Base-by-base conservation (phyloP, 2,888 invertebrate species). In the Polia nebulosa region DNA sequence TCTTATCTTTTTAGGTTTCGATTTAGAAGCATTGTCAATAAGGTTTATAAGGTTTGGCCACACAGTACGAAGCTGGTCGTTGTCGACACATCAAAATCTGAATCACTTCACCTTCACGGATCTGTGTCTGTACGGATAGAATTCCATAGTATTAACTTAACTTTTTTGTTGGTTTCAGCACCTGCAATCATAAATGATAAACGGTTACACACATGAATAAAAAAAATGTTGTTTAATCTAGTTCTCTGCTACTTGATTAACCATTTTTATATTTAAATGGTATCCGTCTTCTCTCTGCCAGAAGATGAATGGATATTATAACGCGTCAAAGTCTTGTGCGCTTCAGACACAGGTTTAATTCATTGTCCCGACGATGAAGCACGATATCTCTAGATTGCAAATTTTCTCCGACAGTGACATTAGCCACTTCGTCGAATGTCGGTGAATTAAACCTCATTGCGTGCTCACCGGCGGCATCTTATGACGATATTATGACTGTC, bases 401-500 rank as follows among this genome's bases (percentile, higher is more conserved):
- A 59, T 85, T 70, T 41, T 85, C 80, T 56, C 83, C 53, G 1
- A 55, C 53, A 34, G 22, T 1, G 53, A 55, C 53, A 55, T 39
- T 3, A 55, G 55, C 39, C 83, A 86, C 83, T 82, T 86, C 83
- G 59, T 84, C 78, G 3, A 84, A 77, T 9, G 81, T 82, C 0
- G 87, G 85, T 66, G 87, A 71, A 86, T 88, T 84, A 75, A 85
- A 87, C 57, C 83, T 66, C 60, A 83, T 72, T 67, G 78, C 22
- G 45, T 85, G 86, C 67, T 81, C 67, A 17, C 82, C 85, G 0
- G 74, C 79, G 85, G 84, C 62, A 80, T 78, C 76, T 84, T 85
- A 85, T 87, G 1, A 85, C 83, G 81, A 86, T 79, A 72, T 85
- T 86, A 76, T 85, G 81, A 71, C 66, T 79, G 65, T 86, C 84